Evolutionary conservation across 2,113 vertebrate genomes (phyloP).

Genomic region (Micromys minutus): DNA sequence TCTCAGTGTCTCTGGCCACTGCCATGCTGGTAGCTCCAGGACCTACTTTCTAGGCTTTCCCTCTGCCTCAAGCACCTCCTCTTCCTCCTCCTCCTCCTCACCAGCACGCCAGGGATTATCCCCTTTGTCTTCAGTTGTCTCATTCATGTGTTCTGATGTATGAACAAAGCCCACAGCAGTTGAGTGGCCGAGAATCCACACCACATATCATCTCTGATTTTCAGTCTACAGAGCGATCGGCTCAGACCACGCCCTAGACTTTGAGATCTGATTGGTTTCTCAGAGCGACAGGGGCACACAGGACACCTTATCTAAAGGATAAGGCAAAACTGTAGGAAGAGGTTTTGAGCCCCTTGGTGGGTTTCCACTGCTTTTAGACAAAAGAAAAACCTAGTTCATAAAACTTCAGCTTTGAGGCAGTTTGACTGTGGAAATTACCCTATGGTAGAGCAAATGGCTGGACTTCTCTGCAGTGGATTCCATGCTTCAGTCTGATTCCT

Average conservation of each 20-base stretch:
- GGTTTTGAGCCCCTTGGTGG: background rate
- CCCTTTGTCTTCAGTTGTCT: background rate
- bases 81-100: background rate
- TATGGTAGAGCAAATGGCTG: background rate
- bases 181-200: background rate
- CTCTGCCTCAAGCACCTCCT: background rate
- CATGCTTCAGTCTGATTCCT: background rate
- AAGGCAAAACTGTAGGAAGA: background rate
- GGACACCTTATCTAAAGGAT: background rate
- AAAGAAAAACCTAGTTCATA: background rate
- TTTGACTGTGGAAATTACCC: background rate
- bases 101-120: background rate
- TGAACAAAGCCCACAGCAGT: background rate
- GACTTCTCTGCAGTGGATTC: background rate
- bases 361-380: background rate
- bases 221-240: background rate
- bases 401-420: background rate
- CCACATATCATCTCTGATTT: background rate
- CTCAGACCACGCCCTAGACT: background rate
- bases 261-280: background rate
- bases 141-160: background rate
- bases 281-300: too few relatives aligned
- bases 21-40: background rate
- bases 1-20: background rate
- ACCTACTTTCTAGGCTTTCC: background rate